Evolutionary conservation across 92 coral and sea anemone genomes (phyloP).

Genomic region (Umimayanthus chanpuru): DNA sequence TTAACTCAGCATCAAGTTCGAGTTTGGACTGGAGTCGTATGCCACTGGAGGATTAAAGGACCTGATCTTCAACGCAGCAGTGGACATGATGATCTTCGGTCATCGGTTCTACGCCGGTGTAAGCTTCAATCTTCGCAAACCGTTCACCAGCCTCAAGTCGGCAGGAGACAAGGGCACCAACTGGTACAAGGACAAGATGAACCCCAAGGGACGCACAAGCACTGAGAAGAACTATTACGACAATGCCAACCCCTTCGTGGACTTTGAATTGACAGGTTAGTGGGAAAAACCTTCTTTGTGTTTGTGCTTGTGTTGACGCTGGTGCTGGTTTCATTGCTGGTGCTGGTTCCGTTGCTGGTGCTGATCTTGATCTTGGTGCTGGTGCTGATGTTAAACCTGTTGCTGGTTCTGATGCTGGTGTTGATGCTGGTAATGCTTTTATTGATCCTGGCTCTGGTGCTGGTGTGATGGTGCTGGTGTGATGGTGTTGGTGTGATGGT

Average conservation of each 20-base stretch:
- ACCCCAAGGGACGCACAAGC: slow-evolving; percentile 77
- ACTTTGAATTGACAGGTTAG: slow-evolving; percentile 93
- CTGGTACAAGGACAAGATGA: slow-evolving; percentile 85
- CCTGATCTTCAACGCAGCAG: slow-evolving; percentile 85
- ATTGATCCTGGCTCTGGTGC: too few species aligned
- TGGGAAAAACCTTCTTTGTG: not conserved
- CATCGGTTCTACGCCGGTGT: slow-evolving; percentile 79
- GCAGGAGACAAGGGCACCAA: slow-evolving; percentile 73
- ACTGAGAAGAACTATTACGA: slow-evolving; percentile 89
- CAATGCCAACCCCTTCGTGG: slow-evolving; percentile 89
- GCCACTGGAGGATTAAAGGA: slow-evolving; percentile 56
- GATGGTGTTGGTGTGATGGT: too few species aligned
- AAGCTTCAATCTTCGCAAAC: slow-evolving; percentile 68
- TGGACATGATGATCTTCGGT: slow-evolving; percentile 94
- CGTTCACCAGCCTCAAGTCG: slow-evolving; percentile 67
- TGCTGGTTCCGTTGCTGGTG: not conserved
- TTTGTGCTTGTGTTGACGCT: not conserved
- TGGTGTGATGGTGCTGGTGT: too few species aligned
- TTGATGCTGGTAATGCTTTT: too few species aligned
- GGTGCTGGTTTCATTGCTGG: not conserved
- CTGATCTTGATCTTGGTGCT: not conserved
- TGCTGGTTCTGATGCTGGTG: too few species aligned
- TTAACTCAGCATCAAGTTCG: slow-evolving; percentile 82
- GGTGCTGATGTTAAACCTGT: too few species aligned
- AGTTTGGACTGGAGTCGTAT: slow-evolving; percentile 79